These are phyloP conservation scores for Ictalurus punctatus DNA, from an alignment of 2,113 vertebrate species.

Conservation along the genomic window DNA sequence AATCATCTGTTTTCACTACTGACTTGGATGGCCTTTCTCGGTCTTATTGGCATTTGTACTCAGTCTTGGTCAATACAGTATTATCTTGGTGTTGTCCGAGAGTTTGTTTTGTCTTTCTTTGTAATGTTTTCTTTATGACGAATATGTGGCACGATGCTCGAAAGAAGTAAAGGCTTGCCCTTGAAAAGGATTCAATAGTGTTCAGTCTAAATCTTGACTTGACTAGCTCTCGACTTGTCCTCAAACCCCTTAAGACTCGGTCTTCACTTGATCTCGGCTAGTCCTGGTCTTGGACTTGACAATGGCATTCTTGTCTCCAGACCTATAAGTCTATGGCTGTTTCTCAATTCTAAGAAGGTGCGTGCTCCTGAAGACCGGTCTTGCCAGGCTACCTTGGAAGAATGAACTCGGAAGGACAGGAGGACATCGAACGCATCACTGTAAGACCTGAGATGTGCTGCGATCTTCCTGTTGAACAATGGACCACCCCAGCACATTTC, in stretches of 20 bases:
- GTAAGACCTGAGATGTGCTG: too few species aligned
- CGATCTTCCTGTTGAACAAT: too few species aligned
- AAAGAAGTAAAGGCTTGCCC: neutral
- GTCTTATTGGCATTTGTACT: neutral
- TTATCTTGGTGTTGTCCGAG: neutral
- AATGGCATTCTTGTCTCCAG: neutral
- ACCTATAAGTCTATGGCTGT: neutral
- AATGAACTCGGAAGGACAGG: too few species aligned
- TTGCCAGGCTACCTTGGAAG: too few species aligned
- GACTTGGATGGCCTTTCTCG: neutral
- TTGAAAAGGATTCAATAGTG: neutral
- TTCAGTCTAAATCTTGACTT: neutral
- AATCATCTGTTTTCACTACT: neutral
- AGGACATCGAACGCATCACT: too few species aligned
- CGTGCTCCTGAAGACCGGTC: too few species aligned
- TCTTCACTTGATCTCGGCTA: neutral
- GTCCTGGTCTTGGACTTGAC: neutral
- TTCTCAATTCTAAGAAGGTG: too few species aligned
- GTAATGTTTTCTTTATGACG: neutral
- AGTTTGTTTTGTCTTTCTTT: neutral
- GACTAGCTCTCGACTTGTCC: neutral
- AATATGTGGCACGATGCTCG: too few species aligned
- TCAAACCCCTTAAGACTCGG: neutral
- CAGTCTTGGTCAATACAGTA: neutral
- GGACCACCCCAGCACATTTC: too few species aligned